Base-by-base conservation (phyloP, 2,113 vertebrate genomes). In the Caloenas nicobarica region DNA sequence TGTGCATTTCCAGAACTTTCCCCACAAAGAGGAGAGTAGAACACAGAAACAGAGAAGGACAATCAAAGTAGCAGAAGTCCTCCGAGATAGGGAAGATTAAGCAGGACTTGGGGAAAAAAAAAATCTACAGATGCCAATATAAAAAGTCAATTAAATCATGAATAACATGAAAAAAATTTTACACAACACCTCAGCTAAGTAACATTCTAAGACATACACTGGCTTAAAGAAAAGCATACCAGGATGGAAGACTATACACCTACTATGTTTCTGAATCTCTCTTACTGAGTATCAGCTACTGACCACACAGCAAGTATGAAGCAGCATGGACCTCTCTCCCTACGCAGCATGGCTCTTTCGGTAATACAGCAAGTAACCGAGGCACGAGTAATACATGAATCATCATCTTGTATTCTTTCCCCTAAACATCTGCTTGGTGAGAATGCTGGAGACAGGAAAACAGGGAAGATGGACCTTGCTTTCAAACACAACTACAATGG, bases 71-170 rank as follows among this genome's bases (percentile, higher is more conserved):
- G 53, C 2, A 26, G 9, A 50, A 77, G 21, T 15, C 9, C 9
- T 78, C 23, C n/a, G n/a, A 66, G 13, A 10, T 7, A 51, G 11
- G 18, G 11, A 13, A 66, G 36, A 74, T 18, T 26, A 81, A 81
- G 36, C 11, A 54, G 11, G 16, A 4, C 16, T 80, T 23, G 4
- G 13, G 2, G 2, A 25, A n/a, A 0, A 2, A 25, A n/a, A 58
- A 26, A 24, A 69, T 7, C 16, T 80, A 44, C 26, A 86, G 17
- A 16, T 24, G 4, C 42, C 40, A 44, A 24, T 12, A 60, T 24
- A 31, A 33, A 34, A 40, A 51, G 5, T 51, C 8, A 73, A 33
- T 48, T 46, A 68, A 22, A 44, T 50, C 5, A 73, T 14, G 40
- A 62, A 69, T 7, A 58, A 69, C 6, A 58, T 7, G 4, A 79